Evolutionary conservation across 2,888 invertebrate species (phyloP), one percentile per base, ranked within the genome.

Genomic region (Eilema griseolum): DNA sequence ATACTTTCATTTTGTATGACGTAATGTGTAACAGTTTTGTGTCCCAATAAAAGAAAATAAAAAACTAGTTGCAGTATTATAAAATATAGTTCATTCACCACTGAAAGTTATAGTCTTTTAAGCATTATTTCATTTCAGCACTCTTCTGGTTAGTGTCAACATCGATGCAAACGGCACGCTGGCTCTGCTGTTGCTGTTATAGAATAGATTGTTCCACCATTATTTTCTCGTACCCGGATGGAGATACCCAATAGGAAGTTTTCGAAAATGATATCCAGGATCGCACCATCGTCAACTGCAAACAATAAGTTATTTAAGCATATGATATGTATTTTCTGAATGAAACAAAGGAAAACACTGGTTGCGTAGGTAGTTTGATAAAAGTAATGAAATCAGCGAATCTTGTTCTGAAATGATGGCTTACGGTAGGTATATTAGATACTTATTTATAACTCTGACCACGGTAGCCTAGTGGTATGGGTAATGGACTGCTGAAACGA

Each of bases 131-230:
- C 75, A 74, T 74, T 78, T 79, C 75, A 71, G 67, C 69, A 71
- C n/a, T 71, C 69, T 73, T 81, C 71, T 74, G 73, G 62, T 72
- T 72, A 78, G 75, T 80, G 85, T 89, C 84, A 81, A 74, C 73
- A 63, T 73, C 65, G 61, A 31, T 28, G 28, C 37, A 12, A 20
- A 14, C 31, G 41, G 20, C 60, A 31, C 78, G 71, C 68, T 68
- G 79, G 76, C 31, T 28, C 56, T 60, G 26, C 12, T 24, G 56
- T 41, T 23, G 24, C 60, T 83, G 95, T 97, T 98, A 99, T 82
- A 99, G 97, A 68, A 99, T 96, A 3, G 99, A 99, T 91, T 99
- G 99, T 92, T 99, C 99, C 75, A 99, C 96, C 98, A 99, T 98
- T 79, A 99, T 99, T 92, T 98, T 98, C 85, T 99, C 99, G 89